These are phyloP conservation scores for Halcyon badia DNA, from an alignment of 2,797 vertebrate species.

Conservation along the genomic window DNA sequence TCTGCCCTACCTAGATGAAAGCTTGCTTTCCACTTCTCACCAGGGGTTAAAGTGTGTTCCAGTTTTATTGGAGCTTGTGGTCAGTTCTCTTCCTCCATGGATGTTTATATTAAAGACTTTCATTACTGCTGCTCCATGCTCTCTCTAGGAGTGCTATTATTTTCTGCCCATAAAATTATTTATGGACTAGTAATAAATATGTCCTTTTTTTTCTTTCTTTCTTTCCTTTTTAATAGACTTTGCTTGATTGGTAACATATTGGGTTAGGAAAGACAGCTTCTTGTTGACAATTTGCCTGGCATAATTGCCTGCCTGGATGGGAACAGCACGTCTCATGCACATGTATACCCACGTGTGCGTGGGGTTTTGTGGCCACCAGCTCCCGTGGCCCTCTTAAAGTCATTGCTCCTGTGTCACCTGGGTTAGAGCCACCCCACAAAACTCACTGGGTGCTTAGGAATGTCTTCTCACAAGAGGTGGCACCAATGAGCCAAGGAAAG, in stretches of 20 bases:
- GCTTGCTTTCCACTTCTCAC: conserved; percentile 38
- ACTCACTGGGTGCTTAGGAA: background rate
- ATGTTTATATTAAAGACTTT: conserved; percentile 73
- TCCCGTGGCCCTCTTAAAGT: background rate
- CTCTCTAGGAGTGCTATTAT: conserved; percentile 72
- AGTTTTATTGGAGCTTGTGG: conserved; percentile 66
- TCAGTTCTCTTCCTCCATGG: conserved; percentile 60
- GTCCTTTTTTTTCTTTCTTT: background rate
- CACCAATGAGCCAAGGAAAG: background rate
- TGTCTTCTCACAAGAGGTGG: background rate
- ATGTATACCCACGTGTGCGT: accelerated
- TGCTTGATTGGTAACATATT: conserved; percentile 54
- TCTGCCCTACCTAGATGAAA: conserved; percentile 51
- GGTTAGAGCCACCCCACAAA: background rate
- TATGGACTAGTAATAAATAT: conserved; percentile 65
- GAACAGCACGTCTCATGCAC: background rate
- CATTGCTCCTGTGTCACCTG: background rate
- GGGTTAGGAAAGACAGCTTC: conserved; percentile 30
- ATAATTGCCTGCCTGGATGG: background rate
- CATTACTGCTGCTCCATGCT: conserved; percentile 41
- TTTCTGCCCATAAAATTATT: conserved; percentile 72
- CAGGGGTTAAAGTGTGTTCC: conserved; percentile 52
- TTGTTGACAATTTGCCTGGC: conserved; percentile 28
- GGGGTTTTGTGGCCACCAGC: background rate
- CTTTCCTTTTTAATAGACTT: background rate